Evolutionary conservation across 1,140 invertebrate genomes (phyloP), one percentile per base, ranked within the genome.

Genomic region (Apis florea): DNA sequence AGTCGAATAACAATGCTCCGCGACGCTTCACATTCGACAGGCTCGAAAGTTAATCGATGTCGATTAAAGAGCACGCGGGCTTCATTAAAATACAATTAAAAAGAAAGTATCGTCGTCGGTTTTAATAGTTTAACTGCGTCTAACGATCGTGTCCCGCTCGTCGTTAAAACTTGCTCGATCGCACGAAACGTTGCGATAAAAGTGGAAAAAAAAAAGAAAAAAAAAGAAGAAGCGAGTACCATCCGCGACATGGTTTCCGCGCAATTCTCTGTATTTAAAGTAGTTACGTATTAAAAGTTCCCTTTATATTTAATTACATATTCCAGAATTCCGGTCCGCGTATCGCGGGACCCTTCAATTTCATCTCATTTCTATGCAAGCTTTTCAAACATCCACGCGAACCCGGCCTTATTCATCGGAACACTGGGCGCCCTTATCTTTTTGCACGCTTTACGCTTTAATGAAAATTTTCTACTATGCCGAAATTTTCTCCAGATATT

Each of bases 61-160:
- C 61, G 63, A 81, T 75, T 81, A 75, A 81, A 81, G 63, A 51
- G 79, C 53, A 64, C 56, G 15, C 24, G 21, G 61, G 49, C 71
- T 58, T 81, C 71, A 68, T 81, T 81, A 81, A 75, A 81, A 81
- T 59, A 59, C 79, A 81, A 81, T 81, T 75, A 75, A 74, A 64
- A 81, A 63, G 71, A 66, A 81, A 66, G 71, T 19, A 66, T n/a
- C 53, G 40, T 6, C 19, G 61, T 12, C 21, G 19, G 64, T 80
- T 66, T 54, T 19, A 75, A 53, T 61, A 26, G 40, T 80, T 67
- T 66, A 56, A 80, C 73, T 47, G 47, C 12, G 47, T 64, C 59
- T 66, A 64, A 75, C 59, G 24, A 15, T 40, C 70, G 31, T 31
- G 31, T 24, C 26, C 54, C 31, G 69, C 49, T 53, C 53, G 51